Conservation (phyloP, 2,113 vertebrate species). For the Neotoma lepida region DNA sequence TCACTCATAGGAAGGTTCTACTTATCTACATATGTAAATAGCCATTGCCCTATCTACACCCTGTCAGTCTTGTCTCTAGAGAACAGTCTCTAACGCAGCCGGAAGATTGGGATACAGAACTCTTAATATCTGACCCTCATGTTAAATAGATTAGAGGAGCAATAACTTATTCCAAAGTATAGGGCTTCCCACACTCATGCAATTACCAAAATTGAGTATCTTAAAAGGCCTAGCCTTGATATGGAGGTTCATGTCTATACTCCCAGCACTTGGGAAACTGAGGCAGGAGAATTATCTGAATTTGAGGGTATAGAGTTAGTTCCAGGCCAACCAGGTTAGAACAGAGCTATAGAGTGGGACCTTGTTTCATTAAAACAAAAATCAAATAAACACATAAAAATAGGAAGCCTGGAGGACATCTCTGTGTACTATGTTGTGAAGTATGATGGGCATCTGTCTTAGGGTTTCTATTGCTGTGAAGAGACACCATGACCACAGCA, state of each 20-base stretch:
- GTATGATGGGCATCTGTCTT: not conserved
- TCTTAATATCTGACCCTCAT: not conserved
- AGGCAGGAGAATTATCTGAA: not conserved
- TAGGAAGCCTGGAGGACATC: not conserved
- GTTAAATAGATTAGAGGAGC: not conserved
- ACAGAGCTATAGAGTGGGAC: not conserved
- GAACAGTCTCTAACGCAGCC: not conserved
- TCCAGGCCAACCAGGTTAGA: not conserved
- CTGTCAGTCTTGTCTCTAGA: not conserved
- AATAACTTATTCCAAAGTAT: not conserved
- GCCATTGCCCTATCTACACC: not conserved
- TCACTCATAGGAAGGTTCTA: not conserved
- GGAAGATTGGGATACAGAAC: not conserved
- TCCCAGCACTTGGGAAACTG: not conserved
- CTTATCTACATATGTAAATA: not conserved
- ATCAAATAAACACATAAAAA: not conserved
- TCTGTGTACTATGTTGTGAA: not conserved
- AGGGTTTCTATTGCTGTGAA: no score
- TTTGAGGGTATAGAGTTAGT: not conserved
- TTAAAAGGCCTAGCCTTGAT: not conserved
- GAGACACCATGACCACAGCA: no score
- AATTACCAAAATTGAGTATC: not conserved
- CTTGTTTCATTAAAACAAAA: not conserved
- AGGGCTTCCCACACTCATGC: not conserved
- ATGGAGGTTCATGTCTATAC: not conserved